Conservation (phyloP, 2,888 invertebrate genomes). For the Heliconius ismenius region DNA sequence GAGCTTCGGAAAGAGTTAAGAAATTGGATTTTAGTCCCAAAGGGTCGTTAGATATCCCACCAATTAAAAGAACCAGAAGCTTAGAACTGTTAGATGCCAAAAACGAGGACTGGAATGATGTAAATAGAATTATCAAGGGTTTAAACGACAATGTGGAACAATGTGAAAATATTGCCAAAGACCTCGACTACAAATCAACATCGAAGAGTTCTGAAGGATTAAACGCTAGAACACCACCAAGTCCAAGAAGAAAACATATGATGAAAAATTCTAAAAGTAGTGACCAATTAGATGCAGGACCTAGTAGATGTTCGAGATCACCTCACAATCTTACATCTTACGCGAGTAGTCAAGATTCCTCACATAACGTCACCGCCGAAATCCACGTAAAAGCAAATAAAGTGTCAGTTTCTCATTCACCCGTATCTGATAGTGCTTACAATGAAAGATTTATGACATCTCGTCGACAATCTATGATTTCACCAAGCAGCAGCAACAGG, state of each 20-base stretch:
- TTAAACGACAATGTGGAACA: constrained; percentile 69
- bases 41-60: constrained; percentile 79
- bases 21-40: constrained; percentile 77
- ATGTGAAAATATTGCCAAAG: constrained; percentile 70
- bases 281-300: constrained; percentile 71
- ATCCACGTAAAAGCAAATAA: constrained; percentile 74
- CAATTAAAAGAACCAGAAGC: constrained; percentile 86
- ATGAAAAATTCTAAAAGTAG: constrained; percentile 72
- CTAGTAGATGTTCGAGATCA: constrained; percentile 62
- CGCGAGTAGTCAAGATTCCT: constrained; percentile 52
- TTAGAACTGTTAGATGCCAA: constrained; percentile 84
- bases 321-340: constrained; percentile 52
- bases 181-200: constrained; percentile 68
- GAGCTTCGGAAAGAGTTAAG: constrained; percentile 79
- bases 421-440: constrained; percentile 61
- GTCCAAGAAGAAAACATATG: constrained; percentile 61
- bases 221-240: constrained; percentile 63
- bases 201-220: constrained; percentile 80
- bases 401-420: constrained; percentile 69
- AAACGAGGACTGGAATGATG: constrained; percentile 72
- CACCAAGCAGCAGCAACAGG: constrained; percentile 59
- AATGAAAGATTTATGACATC: constrained; percentile 63
- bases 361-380: constrained; percentile 74
- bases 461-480: constrained; percentile 66
- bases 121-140: constrained; percentile 64